Percentiles rank a stretch among this genome's conserved stretches.
Evolutionary conservation across 2,797 vertebrate genomes (phyloP).

Genomic region (Thamnophis elegans): DNA sequence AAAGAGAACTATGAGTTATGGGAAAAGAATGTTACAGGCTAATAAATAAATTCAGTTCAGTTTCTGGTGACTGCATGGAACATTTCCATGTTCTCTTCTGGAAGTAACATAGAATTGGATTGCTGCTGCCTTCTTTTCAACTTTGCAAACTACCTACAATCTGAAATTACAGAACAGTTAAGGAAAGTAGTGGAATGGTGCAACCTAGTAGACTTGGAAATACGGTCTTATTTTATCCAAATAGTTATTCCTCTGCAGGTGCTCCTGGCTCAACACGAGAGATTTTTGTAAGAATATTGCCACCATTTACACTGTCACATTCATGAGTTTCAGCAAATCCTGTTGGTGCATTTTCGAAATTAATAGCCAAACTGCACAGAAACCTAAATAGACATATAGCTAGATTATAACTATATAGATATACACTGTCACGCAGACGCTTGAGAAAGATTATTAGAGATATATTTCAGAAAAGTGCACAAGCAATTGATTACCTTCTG

Average conservation of each 20-base stretch:
- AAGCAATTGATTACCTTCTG: not conserved
- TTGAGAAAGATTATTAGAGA: not conserved
- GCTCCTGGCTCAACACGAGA: not conserved
- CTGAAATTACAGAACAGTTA: not conserved
- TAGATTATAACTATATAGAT: not conserved
- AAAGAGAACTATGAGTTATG: not conserved
- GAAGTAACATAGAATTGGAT: not conserved
- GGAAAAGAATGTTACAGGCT: not conserved
- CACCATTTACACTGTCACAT: not conserved
- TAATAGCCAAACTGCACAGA: not conserved
- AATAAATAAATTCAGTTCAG: not conserved
- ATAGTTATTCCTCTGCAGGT: not conserved
- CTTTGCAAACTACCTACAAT: not conserved
- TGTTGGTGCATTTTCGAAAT: not conserved
- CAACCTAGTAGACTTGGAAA: not conserved
- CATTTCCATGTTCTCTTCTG: not conserved
- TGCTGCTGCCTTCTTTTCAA: not conserved
- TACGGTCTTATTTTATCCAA: not conserved
- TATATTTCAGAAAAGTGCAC: not conserved
- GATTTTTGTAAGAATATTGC: not conserved
- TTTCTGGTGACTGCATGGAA: not conserved
- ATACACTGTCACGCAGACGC: not conserved
- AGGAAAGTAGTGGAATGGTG: not conserved
- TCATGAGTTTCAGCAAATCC: not conserved
- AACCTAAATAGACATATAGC: not conserved